Conservation (phyloP, 2,113 vertebrate species). For the Lipophrys pholis region DNA sequence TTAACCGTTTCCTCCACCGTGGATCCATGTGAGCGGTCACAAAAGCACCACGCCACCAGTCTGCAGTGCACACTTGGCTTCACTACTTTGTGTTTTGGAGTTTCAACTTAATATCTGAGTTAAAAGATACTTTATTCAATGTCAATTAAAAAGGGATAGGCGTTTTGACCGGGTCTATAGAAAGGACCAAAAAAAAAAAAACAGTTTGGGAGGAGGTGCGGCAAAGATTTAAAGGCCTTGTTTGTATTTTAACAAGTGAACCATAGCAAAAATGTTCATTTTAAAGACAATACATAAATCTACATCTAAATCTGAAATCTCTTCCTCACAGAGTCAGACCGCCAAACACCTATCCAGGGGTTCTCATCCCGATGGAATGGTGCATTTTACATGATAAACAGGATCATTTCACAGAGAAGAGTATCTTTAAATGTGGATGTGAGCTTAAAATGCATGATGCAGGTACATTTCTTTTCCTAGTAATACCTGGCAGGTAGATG, state of each 20-base stretch:
- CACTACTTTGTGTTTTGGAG: conserved; percentile 55
- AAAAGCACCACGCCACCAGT: background rate
- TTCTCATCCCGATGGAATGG: conserved; percentile 52
- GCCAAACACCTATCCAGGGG: conserved; percentile 26
- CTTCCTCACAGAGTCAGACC: conserved; percentile 61
- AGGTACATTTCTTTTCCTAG: background rate
- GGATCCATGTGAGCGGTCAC: too few species aligned
- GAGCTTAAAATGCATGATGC: conserved; percentile 16
- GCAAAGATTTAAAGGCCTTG: conserved; percentile 44
- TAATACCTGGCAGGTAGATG: conserved; percentile 1
- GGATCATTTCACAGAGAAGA: conserved; percentile 40
- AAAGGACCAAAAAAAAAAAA: conserved; percentile 8
- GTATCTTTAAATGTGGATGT: conserved; percentile 20
- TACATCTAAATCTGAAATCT: conserved; percentile 75
- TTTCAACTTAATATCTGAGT: conserved; percentile 54
- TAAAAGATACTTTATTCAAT: conserved; percentile 55
- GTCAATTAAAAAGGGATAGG: conserved; percentile 56
- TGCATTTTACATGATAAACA: conserved; percentile 73
- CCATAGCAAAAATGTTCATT: conserved; percentile 60
- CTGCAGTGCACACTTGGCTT: conserved; percentile 35
- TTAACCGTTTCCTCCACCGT: too few species aligned
- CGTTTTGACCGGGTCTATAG: conserved; percentile 20
- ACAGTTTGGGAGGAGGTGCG: conserved; percentile 27
- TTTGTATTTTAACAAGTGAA: conserved; percentile 56
- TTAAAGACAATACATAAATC: conserved; percentile 81